Percentiles rank a stretch among this genome's conserved stretches.
Conservation (phyloP, 2,113 vertebrate genomes). For the Pardalotus punctatus region DNA sequence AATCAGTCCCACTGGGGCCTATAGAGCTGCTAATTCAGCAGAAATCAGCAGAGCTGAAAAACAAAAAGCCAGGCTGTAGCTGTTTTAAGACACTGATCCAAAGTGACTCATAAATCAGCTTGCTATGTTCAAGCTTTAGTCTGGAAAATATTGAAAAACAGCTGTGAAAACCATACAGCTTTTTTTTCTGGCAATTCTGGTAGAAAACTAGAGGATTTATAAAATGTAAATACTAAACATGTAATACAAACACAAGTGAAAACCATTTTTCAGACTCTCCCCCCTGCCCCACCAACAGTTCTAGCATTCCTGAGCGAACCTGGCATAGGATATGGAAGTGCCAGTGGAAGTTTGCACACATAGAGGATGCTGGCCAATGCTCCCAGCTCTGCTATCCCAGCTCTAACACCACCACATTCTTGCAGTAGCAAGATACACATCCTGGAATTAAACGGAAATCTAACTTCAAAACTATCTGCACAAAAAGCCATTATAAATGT, state of each 20-base stretch:
- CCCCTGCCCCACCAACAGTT: constrained; percentile 26
- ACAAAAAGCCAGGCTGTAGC: constrained; percentile 84
- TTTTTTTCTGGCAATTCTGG: constrained; percentile 56
- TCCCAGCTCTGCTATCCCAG: background rate
- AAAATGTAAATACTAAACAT: constrained; percentile 64
- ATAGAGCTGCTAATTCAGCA: constrained; percentile 92
- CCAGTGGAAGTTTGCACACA: constrained; percentile 39
- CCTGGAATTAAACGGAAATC: background rate
- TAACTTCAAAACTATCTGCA: constrained; percentile 1
- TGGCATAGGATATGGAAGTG: background rate
- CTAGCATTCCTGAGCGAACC: constrained; percentile 46
- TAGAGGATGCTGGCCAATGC: background rate
- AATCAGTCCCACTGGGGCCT: constrained; percentile 86
- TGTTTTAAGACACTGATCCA: constrained; percentile 89
- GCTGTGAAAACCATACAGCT: constrained; percentile 79
- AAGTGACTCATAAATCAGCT: constrained; percentile 92
- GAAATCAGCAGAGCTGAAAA: constrained; percentile 89
- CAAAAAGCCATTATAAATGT: background rate
- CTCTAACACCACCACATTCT: background rate
- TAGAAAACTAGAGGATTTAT: constrained; percentile 58
- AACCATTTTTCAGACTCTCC: constrained; percentile 58
- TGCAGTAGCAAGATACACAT: background rate
- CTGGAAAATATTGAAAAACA: constrained; percentile 82
- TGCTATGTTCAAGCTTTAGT: constrained; percentile 82
- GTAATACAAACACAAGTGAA: constrained; percentile 65